Evolutionary conservation across 2,113 vertebrate species (phyloP), one percentile per base, ranked within the genome.

Genomic region (Corythoichthys haematopterus): DNA sequence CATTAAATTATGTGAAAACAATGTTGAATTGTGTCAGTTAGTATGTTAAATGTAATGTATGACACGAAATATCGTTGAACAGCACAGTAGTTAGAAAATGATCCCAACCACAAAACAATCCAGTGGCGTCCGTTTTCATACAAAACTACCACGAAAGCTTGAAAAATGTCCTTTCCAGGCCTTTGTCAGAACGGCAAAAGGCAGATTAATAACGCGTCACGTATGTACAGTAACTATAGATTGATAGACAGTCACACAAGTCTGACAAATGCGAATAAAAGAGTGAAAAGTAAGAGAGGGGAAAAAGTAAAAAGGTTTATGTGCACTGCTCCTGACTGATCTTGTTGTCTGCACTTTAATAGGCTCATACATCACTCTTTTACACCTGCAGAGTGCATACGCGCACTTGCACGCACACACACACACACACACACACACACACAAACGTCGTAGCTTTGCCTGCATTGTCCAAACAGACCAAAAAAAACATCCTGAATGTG

Each of bases 331-430:
- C 66, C 66, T 84, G 85, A 85, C 72, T 55, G 81, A 85, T 82
- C 76, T 80, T 28, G 63, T 68, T 84, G 82, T 85, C 82, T 71
- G 69, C 67, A 36, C 45, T 53, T 63, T 84, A 84, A 87, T 84
- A 63, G 80, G 57, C 1, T 84, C 80, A 66, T 87, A 63, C 64
- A 84, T 87, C 85, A 85, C 66, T 0, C 52, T 74, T 28, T 53
- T 35, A 35, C n/a, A 56, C 55, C 33, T 57, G 55, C 55, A 15
- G 55, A 57, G 12, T 33, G 10, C 52, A 12, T 3, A 4, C 28
- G 2, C 20, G 11, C 20, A 9, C 52, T 28, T 28, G 20, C 20
- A 28, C 20, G 20, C 20, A 28, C 20, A 28, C 20, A 28, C 20
- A 74, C 38, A 76, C 70, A 1, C 74, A 20, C n/a, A 48, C 20